Conservation (phyloP, 2,888 invertebrate genomes). For the Parasteatoda lunata region DNA sequence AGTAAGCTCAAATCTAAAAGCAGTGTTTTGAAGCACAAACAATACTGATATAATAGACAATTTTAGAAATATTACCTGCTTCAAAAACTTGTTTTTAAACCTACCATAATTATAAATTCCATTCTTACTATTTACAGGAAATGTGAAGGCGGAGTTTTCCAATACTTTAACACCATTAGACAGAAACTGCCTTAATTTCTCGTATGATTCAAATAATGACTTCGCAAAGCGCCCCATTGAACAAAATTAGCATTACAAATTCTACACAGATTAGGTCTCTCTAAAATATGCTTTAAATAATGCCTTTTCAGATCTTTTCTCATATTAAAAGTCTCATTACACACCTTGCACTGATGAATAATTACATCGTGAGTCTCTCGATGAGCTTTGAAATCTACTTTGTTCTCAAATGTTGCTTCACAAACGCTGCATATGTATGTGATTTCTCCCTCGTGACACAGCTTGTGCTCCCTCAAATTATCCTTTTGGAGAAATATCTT, state of each 20-base stretch:
- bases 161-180: too few relatives aligned
- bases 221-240: conserved; percentile 55
- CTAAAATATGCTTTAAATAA: conserved; percentile 61
- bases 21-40: too few relatives aligned
- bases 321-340: conserved; percentile 44
- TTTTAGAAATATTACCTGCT: too few relatives aligned
- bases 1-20: too few relatives aligned
- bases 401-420: conserved; percentile 51
- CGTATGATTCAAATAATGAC: conserved; percentile 54
- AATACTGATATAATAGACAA: too few relatives aligned
- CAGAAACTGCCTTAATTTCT: conserved; percentile 71
- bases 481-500: conserved; percentile 42
- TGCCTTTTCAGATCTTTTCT: conserved; percentile 57
- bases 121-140: too few relatives aligned
- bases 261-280: conserved; percentile 52
- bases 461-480: conserved; percentile 46
- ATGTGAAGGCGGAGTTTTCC: too few relatives aligned
- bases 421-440: conserved; percentile 61
- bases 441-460: conserved; percentile 41
- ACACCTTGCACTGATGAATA: conserved; percentile 60
- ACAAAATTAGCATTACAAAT: conserved; percentile 61
- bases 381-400: conserved; percentile 56
- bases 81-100: too few relatives aligned
- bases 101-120: too few relatives aligned
- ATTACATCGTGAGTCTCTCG: conserved; percentile 50